Evolutionary conservation across 2,113 vertebrate genomes (phyloP).

Genomic region (Solea solea): DNA sequence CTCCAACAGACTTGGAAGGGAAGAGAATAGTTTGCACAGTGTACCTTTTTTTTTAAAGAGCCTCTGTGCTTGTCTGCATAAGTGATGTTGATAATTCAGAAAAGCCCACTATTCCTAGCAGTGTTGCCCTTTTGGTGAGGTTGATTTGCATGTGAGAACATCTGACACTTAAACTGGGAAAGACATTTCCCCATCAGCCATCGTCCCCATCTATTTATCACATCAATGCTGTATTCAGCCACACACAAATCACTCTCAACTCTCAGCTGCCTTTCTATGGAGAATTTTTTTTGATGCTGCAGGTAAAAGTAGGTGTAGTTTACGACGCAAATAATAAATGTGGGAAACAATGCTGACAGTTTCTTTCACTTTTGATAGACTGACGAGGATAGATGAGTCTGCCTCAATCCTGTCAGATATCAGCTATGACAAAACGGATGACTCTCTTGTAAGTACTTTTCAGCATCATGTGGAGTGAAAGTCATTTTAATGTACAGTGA

Average conservation of each 20-base stretch:
- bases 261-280: not conserved
- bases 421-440: constrained; percentile 98
- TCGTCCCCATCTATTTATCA: not conserved
- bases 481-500: not conserved
- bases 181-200: no score
- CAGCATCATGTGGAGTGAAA: not conserved
- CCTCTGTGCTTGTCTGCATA: not conserved
- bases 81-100: not conserved
- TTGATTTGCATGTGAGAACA: constrained; percentile 8
- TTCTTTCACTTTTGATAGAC: constrained; percentile 70
- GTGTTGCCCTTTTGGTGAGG: not conserved
- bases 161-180: not conserved
- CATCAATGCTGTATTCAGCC: not conserved
- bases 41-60: not conserved
- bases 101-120: not conserved
- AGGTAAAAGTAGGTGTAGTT: no score
- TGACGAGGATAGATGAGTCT: constrained; percentile 96
- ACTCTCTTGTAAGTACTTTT: constrained; percentile 88
- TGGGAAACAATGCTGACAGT: not conserved
- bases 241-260: not conserved
- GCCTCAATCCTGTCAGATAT: constrained; percentile 96
- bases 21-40: no score
- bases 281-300: not conserved
- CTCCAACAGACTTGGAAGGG: no score
- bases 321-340: no score